A percentile compares a stretch with the other conserved stretches of the same genome.
phyloP scores from a whole-genome alignment of 2,888 invertebrate species.

The Mesoligia furuncula region DNA sequence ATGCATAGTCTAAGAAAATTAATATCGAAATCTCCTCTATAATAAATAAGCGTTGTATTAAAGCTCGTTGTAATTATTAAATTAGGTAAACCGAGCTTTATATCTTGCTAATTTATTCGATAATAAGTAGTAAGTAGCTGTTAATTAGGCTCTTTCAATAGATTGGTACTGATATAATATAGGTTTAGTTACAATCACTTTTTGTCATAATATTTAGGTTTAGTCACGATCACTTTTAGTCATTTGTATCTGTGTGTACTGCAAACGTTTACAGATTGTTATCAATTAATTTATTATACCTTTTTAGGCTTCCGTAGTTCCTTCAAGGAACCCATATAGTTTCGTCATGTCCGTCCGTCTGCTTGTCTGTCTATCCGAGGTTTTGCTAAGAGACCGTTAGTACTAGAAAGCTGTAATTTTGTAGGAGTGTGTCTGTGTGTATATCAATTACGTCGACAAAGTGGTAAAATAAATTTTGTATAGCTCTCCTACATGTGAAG shows the following conservation, averaged over 20 bases:
- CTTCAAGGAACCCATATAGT: too few species aligned
- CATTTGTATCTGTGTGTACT: background rate
- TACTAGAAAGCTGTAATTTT: too few species aligned
- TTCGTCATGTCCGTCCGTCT: too few species aligned
- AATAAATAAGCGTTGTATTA: conserved; percentile 15
- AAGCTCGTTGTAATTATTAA: conserved; percentile 31
- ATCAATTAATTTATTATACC: too few species aligned
- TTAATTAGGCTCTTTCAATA: conserved; percentile 13
- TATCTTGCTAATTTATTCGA: conserved; percentile 33
- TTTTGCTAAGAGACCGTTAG: too few species aligned
- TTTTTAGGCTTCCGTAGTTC: too few species aligned
- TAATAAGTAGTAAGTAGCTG: background rate
- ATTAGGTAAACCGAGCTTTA: conserved; percentile 11
- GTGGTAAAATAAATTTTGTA: too few species aligned
- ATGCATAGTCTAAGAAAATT: conserved; percentile 2
- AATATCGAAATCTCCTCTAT: background rate
- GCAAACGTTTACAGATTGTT: background rate
- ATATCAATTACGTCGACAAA: too few species aligned
- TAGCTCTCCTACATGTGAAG: too few species aligned
- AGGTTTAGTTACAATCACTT: background rate
- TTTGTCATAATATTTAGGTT: background rate
- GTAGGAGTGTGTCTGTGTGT: too few species aligned
- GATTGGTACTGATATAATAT: conserved; percentile 1
- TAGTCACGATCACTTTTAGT: background rate
- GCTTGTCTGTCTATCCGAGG: too few species aligned